Percentiles rank a stretch among this genome's conserved stretches.
phyloP scores from a whole-genome alignment of 2,888 invertebrate genomes.

The Pachycephus smyrnensis region DNA sequence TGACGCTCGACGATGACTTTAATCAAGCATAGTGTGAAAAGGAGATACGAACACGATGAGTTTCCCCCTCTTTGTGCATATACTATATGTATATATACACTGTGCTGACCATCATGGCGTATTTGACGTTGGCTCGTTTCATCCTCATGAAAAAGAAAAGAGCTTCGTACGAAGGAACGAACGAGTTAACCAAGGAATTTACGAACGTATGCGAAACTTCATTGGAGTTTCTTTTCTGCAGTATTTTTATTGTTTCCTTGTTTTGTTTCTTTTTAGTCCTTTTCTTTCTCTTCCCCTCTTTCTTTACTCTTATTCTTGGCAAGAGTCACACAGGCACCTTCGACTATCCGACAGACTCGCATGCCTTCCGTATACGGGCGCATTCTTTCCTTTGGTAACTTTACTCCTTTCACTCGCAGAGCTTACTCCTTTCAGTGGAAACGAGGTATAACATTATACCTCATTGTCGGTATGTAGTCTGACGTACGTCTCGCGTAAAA shows the following conservation, averaged over 20 bases:
- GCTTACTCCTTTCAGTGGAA: background rate
- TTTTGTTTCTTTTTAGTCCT: background rate
- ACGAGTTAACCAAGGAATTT: background rate
- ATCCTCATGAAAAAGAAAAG: background rate
- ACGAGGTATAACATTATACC: background rate
- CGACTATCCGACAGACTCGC: background rate
- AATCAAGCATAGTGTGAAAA: background rate
- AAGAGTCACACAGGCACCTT: background rate
- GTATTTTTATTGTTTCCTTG: background rate
- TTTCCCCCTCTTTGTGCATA: no score
- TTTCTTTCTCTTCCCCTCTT: background rate
- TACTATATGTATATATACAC: background rate
- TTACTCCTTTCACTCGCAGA: background rate
- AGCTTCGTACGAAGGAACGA: background rate
- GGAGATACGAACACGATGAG: background rate
- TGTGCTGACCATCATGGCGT: background rate
- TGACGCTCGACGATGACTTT: background rate
- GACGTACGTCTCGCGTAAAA: background rate
- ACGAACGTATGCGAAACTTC: background rate
- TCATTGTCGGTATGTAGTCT: background rate
- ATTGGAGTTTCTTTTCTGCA: background rate
- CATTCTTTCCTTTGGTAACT: background rate
- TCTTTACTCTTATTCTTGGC: background rate
- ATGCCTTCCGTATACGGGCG: background rate
- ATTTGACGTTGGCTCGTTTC: background rate